Base-by-base conservation (phyloP, 2,888 invertebrate genomes). In the Automeris io region DNA sequence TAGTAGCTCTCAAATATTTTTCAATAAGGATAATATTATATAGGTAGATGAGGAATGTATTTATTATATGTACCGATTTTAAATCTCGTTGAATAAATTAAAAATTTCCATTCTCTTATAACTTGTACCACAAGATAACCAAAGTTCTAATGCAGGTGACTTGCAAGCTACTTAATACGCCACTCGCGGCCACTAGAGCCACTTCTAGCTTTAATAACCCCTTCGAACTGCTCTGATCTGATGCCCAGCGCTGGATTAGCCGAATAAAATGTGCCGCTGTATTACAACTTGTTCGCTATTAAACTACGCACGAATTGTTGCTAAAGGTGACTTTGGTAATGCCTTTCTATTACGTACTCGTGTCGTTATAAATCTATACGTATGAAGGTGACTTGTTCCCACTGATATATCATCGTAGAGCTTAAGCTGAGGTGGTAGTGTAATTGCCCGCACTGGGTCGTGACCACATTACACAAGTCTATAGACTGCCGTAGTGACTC, bases 61-160 rank as follows among this genome's bases (percentile, higher is more conserved):
- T n/a, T n/a, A n/a, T 5, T 25, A 23, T 9, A 23, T 23, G 8
- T 6, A 23, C 23, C 9, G 2, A 23, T 9, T 23, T 5, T 2
- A 18, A 1, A 13, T 9, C 18, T 9, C 18, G 3, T 9, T n/a
- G 8, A 6, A 13, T n/a, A 4, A 2, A 18, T n/a, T n/a, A 18
- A 2, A 2, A 11, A 9, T 18, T 9, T 5, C 11, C 18, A 16
- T 1, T 33, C 45, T 32, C 46, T 43, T 12, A n/a, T 47, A 33
- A 41, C 37, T 68, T 65, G 46, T 8, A 37, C 62, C 73, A 61
- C 49, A 21, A 12, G 7, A 34, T 40, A 41, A 43, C 31, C 45
- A 57, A 51, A 54, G 50, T 52, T 42, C 61, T 72, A 74, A 72
- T 73, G 75, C 77, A 78, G 68, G 79, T 78, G 80, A 80, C 80